Evolutionary conservation across 2,888 invertebrate species (phyloP).

Genomic region (Drosophila eohydei): DNA sequence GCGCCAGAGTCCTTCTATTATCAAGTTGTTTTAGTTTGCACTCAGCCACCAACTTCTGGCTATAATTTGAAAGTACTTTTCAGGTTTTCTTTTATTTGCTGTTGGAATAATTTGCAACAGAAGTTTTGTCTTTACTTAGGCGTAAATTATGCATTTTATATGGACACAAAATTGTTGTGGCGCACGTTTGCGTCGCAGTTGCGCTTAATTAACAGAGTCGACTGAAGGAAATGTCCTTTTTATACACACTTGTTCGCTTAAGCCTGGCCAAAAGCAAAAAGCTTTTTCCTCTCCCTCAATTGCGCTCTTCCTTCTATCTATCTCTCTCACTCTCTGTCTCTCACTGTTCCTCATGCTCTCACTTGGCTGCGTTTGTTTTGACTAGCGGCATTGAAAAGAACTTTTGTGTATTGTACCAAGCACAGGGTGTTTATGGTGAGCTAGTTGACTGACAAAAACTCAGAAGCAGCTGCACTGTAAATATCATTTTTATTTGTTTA

Average conservation of each 20-base stretch:
- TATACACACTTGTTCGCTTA: constrained; percentile 84
- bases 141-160: constrained; percentile 43
- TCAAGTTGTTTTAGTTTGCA: constrained; percentile 11
- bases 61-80: neutral
- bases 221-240: constrained; percentile 77
- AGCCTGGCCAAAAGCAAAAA: constrained; percentile 47
- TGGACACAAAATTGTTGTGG: constrained; percentile 33
- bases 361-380: constrained; percentile 45
- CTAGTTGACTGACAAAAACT: neutral
- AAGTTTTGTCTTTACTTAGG: constrained; percentile 32
- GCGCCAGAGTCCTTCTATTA: constrained; percentile 38
- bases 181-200: constrained; percentile 68
- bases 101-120: constrained; percentile 10
- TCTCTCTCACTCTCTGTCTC: neutral
- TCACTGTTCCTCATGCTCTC: constrained; percentile 5
- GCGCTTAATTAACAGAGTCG: constrained; percentile 73
- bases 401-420: constrained; percentile 32
- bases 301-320: neutral
- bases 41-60: neutral
- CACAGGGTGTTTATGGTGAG: constrained; percentile 42
- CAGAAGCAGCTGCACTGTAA: neutral
- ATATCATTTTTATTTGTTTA: neutral
- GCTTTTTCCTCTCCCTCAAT: constrained; percentile 48
- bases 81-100: constrained; percentile 10
- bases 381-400: constrained; percentile 42